Base-by-base conservation (phyloP, 1,140 invertebrate genomes). In the Dufourea novaeangliae region DNA sequence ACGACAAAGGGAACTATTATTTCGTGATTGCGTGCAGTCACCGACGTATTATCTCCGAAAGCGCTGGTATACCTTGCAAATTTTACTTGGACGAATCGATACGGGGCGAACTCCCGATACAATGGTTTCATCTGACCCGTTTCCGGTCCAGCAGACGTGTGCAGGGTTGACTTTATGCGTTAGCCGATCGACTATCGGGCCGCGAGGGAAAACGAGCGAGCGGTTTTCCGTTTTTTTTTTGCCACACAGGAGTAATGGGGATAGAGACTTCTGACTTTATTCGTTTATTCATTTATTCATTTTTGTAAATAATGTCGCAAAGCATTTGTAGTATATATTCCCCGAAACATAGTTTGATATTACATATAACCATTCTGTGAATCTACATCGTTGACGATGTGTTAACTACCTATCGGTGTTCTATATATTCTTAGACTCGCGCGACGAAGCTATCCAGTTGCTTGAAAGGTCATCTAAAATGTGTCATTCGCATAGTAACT, bases 111-210 rank as follows among this genome's bases (percentile, higher is more conserved):
- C 44, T 61, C 22, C 32, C 25, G 57, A 29, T 46, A 72, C 73
- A 54, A 74, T 74, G 44, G 79, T 84, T 68, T 32, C 72, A 11
- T 41, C 44, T 41, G 82, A 78, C 64, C 69, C 56, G 57, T 83
- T 83, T 84, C 73, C 81, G 73, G 64, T 84, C 46, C 72, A 73
- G 17, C 57, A 56, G 39, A 66, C 68, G 41, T 20, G 54, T n/a
- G 25, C 44, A 52, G 29, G 39, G 39, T 34, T 17, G 29, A 29
- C 32, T 63, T 17, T 37, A 10, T 25, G 39, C 44, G 57, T 52
- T 37, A 11, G 29, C 37, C 54, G 39, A 62, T 62, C 70, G 57
- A 11, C 22, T 12, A 27, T 2, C 52, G 22, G 22, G 39, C n/a
- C 54, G 11, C 44, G 29, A 59, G 63, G 8, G 29, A 76, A 17